phyloP scores from a whole-genome alignment of 2,797 vertebrate genomes.

The Liasis olivaceus region DNA sequence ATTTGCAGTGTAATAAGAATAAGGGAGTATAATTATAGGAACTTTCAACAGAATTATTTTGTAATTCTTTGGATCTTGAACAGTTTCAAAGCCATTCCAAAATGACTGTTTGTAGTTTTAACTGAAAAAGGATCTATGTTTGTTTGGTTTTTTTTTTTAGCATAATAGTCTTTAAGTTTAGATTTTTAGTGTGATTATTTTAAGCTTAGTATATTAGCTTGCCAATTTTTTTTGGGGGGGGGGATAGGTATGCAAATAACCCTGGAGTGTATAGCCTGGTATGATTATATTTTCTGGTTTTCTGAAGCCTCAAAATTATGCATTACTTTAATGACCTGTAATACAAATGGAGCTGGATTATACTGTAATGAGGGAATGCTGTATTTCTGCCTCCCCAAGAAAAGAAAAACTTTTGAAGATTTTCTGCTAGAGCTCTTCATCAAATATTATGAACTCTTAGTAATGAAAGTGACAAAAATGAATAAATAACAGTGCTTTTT shows the following conservation, averaged over 20 bases:
- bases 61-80: not conserved
- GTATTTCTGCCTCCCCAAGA: not conserved
- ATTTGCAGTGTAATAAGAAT: too few relatives aligned
- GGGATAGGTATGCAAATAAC: too few relatives aligned
- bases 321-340: not conserved
- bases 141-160: not conserved
- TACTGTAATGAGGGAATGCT: not conserved
- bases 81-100: not conserved
- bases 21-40: not conserved
- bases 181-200: not conserved
- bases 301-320: not conserved
- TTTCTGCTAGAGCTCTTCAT: not conserved
- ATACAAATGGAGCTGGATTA: not conserved
- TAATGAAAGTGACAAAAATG: not conserved
- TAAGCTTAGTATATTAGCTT: not conserved
- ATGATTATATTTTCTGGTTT: not conserved
- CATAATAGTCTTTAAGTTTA: not conserved
- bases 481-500: not conserved
- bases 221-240: not conserved
- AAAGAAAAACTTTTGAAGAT: not conserved
- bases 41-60: not conserved
- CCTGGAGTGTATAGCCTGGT: not conserved
- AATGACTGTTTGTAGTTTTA: not conserved
- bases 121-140: not conserved
- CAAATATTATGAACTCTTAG: not conserved